Percentiles rank a stretch among this genome's conserved stretches.
Evolutionary conservation across 2,113 vertebrate genomes (phyloP).

Genomic region (Callocephalon fimbriatum): DNA sequence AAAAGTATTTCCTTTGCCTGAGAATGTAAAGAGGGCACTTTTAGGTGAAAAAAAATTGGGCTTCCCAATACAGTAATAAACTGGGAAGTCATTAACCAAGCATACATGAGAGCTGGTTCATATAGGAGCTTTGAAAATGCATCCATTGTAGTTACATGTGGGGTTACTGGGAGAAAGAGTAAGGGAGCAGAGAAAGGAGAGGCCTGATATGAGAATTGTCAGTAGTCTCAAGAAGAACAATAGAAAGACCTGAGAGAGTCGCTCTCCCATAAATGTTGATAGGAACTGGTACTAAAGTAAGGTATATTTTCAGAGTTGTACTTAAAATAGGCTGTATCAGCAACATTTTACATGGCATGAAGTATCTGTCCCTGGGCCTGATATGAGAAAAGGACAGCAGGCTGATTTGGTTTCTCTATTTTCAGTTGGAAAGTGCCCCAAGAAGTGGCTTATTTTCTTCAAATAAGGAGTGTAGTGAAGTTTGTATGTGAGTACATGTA

Average conservation of each 20-base stretch:
- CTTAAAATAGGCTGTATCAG: background rate
- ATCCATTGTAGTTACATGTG: background rate
- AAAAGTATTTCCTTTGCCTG: background rate
- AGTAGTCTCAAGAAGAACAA: background rate
- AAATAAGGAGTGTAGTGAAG: background rate
- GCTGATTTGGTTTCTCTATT: background rate
- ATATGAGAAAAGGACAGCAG: background rate
- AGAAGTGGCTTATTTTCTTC: background rate
- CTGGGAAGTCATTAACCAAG: background rate
- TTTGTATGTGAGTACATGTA: background rate
- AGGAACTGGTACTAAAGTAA: background rate
- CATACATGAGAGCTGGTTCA: background rate
- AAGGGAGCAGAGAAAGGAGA: background rate
- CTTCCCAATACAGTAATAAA: background rate
- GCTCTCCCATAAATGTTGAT: accelerated
- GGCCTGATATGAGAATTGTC: background rate
- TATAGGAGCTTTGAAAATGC: background rate
- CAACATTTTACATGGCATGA: background rate
- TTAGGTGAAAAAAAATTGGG: background rate
- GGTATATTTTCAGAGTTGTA: background rate
- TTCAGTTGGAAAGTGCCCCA: background rate
- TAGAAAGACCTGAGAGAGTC: background rate
- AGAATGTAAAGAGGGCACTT: background rate
- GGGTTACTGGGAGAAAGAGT: background rate
- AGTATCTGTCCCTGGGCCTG: background rate